A percentile compares a stretch with the other conserved stretches of the same genome.
Evolutionary conservation across 2,888 invertebrate species (phyloP).

Genomic region (Macaria notata): DNA sequence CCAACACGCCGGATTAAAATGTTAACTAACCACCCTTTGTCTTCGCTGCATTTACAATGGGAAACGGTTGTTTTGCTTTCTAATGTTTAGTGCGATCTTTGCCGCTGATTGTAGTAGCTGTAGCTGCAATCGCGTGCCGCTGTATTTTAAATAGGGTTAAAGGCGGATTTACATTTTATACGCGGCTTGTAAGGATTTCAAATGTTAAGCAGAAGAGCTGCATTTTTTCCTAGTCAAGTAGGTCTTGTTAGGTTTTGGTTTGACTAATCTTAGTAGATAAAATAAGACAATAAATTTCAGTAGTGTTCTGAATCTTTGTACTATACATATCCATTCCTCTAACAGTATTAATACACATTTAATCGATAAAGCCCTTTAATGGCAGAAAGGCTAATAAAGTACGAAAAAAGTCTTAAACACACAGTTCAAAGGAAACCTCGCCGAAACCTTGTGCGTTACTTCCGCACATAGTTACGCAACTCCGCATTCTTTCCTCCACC

Average conservation of each 20-base stretch:
- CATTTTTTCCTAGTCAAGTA: slow-evolving; percentile 12
- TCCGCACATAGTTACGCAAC: slow-evolving; percentile 10
- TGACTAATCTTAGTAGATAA: neutral
- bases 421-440: neutral
- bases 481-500: slow-evolving; percentile 12
- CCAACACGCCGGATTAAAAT: slow-evolving; percentile 64
- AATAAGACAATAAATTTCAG: neutral
- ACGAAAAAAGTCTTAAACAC: neutral
- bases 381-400: too few relatives aligned
- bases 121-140: slow-evolving; percentile 46
- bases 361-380: too few relatives aligned
- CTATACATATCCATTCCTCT: too few relatives aligned
- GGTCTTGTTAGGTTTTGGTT: slow-evolving; percentile 1
- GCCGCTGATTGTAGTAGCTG: slow-evolving; percentile 46
- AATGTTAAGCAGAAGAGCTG: slow-evolving; percentile 22
- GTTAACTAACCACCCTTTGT: slow-evolving; percentile 64
- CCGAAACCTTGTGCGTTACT: slow-evolving; percentile 5
- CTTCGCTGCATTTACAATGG: slow-evolving; percentile 56
- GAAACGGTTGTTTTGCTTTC: slow-evolving; percentile 51
- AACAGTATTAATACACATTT: too few relatives aligned
- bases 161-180: slow-evolving; percentile 31
- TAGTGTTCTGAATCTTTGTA: neutral
- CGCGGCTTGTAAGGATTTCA: slow-evolving; percentile 19
- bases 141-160: slow-evolving; percentile 38
- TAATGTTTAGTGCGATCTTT: slow-evolving; percentile 51